phyloP scores from a whole-genome alignment of 2,797 vertebrate genomes.

The Melanogrammus aeglefinus region DNA sequence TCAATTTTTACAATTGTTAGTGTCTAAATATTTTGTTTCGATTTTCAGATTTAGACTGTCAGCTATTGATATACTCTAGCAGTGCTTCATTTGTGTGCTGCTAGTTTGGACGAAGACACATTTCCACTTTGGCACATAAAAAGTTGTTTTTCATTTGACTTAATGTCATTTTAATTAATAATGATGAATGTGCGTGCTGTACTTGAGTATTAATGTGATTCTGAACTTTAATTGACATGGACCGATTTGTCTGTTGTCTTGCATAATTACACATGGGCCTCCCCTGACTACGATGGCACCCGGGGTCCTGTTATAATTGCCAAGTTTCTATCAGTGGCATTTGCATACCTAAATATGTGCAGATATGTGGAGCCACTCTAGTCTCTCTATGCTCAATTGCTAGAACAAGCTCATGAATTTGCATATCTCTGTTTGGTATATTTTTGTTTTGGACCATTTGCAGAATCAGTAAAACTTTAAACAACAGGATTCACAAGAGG shows the following conservation, averaged over 20 bases:
- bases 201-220: slow-evolving; percentile 5
- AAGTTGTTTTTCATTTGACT: neutral
- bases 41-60: neutral
- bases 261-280: neutral
- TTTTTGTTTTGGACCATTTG: neutral
- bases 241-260: neutral
- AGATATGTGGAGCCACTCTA: neutral
- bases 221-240: neutral
- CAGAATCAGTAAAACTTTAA: slow-evolving; percentile 80
- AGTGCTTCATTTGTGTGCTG: neutral
- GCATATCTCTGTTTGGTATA: neutral
- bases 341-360: slow-evolving; percentile 1
- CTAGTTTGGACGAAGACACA: neutral
- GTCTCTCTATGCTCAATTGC: neutral
- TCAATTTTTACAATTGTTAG: neutral
- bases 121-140: neutral
- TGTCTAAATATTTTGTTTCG: neutral
- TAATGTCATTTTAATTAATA: slow-evolving; percentile 1
- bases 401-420: neutral
- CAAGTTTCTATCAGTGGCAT: neutral
- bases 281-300: neutral
- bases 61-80: neutral
- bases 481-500: slow-evolving; percentile 77
- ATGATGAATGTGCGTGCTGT: neutral
- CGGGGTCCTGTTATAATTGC: slow-evolving; percentile 14